These are phyloP conservation scores for Toxotes lorentzi DNA, from an alignment of 2,797 vertebrate species.

Conservation along the genomic window DNA sequence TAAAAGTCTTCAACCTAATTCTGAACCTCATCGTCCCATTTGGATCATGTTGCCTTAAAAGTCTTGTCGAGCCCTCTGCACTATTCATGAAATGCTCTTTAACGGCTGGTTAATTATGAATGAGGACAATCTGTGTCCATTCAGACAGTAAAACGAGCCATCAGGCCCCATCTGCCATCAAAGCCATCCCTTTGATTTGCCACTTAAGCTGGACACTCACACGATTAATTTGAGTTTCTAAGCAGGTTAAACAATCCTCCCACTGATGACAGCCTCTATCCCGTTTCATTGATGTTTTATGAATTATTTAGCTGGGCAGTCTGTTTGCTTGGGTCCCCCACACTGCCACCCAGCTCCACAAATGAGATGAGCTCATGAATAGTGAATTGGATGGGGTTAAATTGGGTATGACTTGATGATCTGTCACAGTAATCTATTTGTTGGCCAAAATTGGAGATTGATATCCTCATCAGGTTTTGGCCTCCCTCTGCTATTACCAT, in stretches of 20 bases:
- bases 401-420: conserved; percentile 72
- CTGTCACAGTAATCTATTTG: conserved; percentile 66
- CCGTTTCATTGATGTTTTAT: conserved; percentile 74
- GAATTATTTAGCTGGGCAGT: conserved; percentile 82
- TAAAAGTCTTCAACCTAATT: conserved; percentile 11
- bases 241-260: conserved; percentile 83
- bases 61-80: conserved; percentile 62
- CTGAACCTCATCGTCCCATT: conserved; percentile 40
- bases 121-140: conserved; percentile 87
- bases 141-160: conserved; percentile 85
- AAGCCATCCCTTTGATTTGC: conserved; percentile 78
- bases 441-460: conserved; percentile 67
- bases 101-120: conserved; percentile 90
- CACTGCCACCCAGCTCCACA: conserved; percentile 40
- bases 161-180: conserved; percentile 85
- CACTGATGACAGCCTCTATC: conserved; percentile 73
- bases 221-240: conserved; percentile 76
- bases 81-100: conserved; percentile 79
- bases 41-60: conserved; percentile 50
- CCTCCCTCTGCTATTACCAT: conserved; percentile 51
- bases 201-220: conserved; percentile 78
- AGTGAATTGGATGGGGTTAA: conserved; percentile 70
- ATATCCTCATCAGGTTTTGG: conserved; percentile 66
- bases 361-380: conserved; percentile 78
- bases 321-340: conserved; percentile 68